Percentiles rank a stretch among this genome's conserved stretches.
Evolutionary conservation across 2,888 invertebrate species (phyloP).

Genomic region (Stenichneumon culpator): DNA sequence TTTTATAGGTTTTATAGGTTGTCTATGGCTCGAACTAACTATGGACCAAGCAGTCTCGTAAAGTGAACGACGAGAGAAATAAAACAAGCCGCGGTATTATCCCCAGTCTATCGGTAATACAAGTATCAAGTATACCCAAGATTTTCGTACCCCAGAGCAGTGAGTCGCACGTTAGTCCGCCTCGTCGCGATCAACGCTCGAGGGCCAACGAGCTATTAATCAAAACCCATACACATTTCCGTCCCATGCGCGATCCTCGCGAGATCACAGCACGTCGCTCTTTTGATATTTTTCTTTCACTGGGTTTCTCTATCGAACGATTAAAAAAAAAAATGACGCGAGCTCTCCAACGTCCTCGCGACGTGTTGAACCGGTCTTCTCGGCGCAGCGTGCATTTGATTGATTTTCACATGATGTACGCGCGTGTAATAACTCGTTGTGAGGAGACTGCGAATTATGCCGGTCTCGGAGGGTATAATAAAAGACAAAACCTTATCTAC

Average conservation of each 20-base stretch:
- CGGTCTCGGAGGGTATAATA: constrained; percentile 13
- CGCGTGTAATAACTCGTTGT: constrained; percentile 65
- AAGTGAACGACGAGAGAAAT: constrained; percentile 41
- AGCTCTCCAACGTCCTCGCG: constrained; percentile 34
- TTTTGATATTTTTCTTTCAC: constrained; percentile 65
- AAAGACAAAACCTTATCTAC: neutral
- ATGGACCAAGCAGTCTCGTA: constrained; percentile 26
- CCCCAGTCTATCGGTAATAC: constrained; percentile 53
- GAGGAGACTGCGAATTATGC: constrained; percentile 49
- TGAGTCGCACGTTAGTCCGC: constrained; percentile 45
- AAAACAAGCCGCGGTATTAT: constrained; percentile 61
- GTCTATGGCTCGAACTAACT: constrained; percentile 39
- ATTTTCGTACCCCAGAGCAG: constrained; percentile 57
- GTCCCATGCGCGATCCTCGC: constrained; percentile 63
- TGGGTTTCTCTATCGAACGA: constrained; percentile 27
- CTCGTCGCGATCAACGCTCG: constrained; percentile 56
- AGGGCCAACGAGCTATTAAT: constrained; percentile 69
- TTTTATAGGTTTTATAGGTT: constrained; percentile 71
- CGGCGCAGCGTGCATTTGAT: constrained; percentile 62
- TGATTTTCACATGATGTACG: constrained; percentile 66
- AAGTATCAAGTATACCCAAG: constrained; percentile 32
- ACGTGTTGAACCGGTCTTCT: constrained; percentile 63
- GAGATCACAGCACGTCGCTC: constrained; percentile 62
- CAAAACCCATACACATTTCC: constrained; percentile 69
- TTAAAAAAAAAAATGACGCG: constrained; percentile 64